A percentile compares a stretch with the other conserved stretches of the same genome.
phyloP scores from a whole-genome alignment of 2,113 vertebrate species.

The Oreotragus oreotragus region DNA sequence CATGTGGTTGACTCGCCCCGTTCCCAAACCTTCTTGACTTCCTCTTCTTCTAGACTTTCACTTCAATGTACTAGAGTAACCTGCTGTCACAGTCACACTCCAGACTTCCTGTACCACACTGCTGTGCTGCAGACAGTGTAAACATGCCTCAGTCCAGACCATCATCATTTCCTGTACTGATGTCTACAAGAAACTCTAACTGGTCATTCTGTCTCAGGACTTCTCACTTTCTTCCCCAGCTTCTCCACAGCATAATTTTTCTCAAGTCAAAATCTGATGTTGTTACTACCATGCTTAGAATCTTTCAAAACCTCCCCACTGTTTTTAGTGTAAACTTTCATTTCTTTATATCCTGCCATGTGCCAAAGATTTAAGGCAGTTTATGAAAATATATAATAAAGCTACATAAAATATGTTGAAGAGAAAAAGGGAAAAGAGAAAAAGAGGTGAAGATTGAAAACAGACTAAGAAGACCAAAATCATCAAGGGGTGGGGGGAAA shows the following conservation, averaged over 20 bases:
- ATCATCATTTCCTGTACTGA: neutral
- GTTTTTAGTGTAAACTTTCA: neutral
- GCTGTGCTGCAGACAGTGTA: neutral
- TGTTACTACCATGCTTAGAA: neutral
- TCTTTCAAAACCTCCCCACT: neutral
- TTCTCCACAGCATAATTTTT: neutral
- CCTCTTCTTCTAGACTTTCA: neutral
- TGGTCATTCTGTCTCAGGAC: neutral
- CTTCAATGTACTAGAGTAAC: neutral
- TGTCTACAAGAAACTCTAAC: neutral
- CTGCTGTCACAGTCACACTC: neutral
- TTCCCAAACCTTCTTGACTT: neutral
- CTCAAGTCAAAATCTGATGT: neutral
- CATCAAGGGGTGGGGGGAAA: neutral
- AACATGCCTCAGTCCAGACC: neutral
- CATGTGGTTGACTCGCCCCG: neutral
- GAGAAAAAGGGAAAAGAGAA: neutral
- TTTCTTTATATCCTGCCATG: neutral
- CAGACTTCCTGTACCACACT: neutral
- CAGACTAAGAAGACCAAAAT: neutral
- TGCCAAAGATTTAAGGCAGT: slow-evolving; percentile 6
- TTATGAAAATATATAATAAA: neutral
- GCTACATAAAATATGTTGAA: neutral
- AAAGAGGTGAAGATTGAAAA: neutral
- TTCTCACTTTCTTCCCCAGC: neutral